These are phyloP conservation scores for Bagarius yarrelli DNA, from an alignment of 2,113 vertebrate genomes.

Conservation along the genomic window DNA sequence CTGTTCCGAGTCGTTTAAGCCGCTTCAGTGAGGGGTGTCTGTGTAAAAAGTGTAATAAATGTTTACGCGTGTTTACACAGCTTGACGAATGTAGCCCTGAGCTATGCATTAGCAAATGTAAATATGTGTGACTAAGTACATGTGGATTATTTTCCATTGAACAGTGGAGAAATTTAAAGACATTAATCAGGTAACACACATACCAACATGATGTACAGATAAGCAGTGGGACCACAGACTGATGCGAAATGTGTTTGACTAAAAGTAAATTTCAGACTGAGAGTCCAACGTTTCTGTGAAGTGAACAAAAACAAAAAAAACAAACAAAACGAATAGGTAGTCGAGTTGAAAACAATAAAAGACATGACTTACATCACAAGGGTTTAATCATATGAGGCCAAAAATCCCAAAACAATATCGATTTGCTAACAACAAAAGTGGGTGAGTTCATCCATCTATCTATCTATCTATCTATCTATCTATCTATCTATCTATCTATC, in stretches of 20 bases:
- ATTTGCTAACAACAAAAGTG: too few species aligned
- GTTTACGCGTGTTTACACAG: slow-evolving; percentile 27
- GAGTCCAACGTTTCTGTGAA: too few species aligned
- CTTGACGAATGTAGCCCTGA: slow-evolving; percentile 26
- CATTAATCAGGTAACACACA: neutral
- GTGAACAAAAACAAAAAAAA: too few species aligned
- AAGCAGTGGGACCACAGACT: neutral
- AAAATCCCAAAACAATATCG: too few species aligned
- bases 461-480: too few species aligned
- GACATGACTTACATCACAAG: too few species aligned
- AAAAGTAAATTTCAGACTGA: too few species aligned
- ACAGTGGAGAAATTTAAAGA: slow-evolving; percentile 5
- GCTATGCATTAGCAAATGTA: slow-evolving; percentile 18
- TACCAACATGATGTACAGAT: neutral
- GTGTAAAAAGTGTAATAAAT: neutral
- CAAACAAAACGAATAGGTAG: too few species aligned
- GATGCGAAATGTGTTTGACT: neutral
- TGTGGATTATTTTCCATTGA: neutral
- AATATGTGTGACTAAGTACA: slow-evolving; percentile 5
- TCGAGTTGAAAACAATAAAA: too few species aligned
- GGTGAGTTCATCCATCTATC: too few species aligned
- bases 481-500: too few species aligned
- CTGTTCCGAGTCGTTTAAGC: neutral
- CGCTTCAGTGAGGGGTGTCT: neutral
- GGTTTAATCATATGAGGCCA: too few species aligned